phyloP scores from a whole-genome alignment of 2,113 vertebrate genomes.

The Heteronetta atricapilla region DNA sequence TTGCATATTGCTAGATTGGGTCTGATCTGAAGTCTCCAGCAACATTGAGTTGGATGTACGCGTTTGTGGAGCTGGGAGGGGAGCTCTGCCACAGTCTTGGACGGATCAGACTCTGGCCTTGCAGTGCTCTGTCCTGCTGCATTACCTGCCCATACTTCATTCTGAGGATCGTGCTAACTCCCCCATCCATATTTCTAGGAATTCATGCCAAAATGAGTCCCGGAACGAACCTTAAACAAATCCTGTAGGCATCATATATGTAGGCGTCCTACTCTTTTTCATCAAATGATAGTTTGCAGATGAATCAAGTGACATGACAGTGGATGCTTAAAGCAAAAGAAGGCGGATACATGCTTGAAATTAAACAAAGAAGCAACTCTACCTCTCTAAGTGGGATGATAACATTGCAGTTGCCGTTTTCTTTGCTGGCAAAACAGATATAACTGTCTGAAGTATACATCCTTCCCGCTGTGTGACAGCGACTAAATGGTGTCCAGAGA shows the following conservation, averaged over 20 bases:
- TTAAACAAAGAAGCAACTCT: not conserved
- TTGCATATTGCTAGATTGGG: not conserved
- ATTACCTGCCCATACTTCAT: not conserved
- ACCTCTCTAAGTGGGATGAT: constrained; percentile 93
- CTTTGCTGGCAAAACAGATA: constrained; percentile 92
- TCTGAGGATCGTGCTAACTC: not conserved
- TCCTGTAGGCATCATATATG: not conserved
- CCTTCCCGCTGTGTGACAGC: constrained; percentile 88
- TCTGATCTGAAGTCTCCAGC: not conserved
- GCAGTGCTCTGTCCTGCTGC: not conserved
- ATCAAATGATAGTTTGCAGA: not conserved
- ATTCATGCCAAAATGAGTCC: not conserved
- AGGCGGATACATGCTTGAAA: not conserved
- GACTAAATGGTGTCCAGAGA: constrained; percentile 92
- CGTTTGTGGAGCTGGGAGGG: not conserved
- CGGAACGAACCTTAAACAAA: not conserved
- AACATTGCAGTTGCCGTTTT: constrained; percentile 86
- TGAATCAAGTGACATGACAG: not conserved
- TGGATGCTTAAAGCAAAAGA: not conserved
- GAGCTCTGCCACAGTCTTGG: not conserved
- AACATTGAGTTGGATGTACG: accelerated
- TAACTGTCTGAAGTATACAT: constrained; percentile 91
- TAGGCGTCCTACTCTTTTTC: not conserved
- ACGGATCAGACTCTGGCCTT: not conserved
- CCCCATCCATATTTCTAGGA: not conserved